Evolutionary conservation across 2,888 invertebrate genomes (phyloP), one percentile per base, ranked within the genome.

Genomic region (Megamerina dolium): DNA sequence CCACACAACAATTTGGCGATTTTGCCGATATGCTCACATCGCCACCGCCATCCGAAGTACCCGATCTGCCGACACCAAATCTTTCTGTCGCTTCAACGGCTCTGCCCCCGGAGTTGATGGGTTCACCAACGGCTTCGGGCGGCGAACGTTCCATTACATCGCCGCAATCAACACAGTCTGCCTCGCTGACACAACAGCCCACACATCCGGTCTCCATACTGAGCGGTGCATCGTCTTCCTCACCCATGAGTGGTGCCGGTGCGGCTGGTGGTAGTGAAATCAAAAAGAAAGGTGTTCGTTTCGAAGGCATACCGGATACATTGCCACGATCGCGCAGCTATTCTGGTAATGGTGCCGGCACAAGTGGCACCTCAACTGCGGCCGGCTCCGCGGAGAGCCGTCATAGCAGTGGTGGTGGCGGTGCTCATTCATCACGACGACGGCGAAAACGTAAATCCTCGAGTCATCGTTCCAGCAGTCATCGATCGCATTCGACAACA

Each of bases 311-410:
- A 18, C 59, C 70, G 3, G 72, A 72, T 42, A 68, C 70, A 1
- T 66, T 77, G 47, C 76, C 77, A 6, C 65, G 77, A 33, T 77
- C 77, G 35, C 64, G 75, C 43, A 77, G 76, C 54, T 77, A 77
- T 51, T 74, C 77, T 1, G 76, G 76, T 40, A 67, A 76, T 30
- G 72, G 63, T 3, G 66, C 67, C 1, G 66, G 66, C 36, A 34
- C 31, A 13, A 43, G 34, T 3, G 48, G 48, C 3, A 35, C 23
- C 5, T 21, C 40, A 6, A 41, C 14, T 19, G 16, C 19, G 17
- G 43, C 4, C 42, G 53, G n/a, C 6, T 42, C 17, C 49, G 52
- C 1, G 21, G 48, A 72, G 2, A 54, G 70, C n/a, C 62, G 68
- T 18, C 39, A 47, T 23, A 44, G 69, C 6, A 53, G 70, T 17